A percentile compares a stretch with the other conserved stretches of the same genome.
phyloP scores from a whole-genome alignment of 2,888 invertebrate species.

The Pandemis corylana region DNA sequence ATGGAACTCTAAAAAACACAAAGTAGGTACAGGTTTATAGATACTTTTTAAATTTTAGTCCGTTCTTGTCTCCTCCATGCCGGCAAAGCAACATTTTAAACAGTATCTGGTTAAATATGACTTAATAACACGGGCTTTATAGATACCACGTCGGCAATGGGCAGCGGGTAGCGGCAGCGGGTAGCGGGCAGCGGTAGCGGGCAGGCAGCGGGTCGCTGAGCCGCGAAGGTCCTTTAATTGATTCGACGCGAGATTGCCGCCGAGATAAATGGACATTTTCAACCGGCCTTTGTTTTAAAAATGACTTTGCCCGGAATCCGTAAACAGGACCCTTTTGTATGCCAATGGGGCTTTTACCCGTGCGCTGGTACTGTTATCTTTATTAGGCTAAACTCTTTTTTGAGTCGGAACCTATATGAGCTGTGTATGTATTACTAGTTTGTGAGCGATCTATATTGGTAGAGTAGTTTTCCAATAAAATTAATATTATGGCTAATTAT shows the following conservation, averaged over 20 bases:
- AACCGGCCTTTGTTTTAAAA: conserved; percentile 62
- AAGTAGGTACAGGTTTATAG: no score
- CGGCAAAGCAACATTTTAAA: not conserved
- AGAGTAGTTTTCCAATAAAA: no score
- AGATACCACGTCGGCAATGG: conserved; percentile 47
- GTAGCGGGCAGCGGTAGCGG: conserved; percentile 33
- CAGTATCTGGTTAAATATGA: conserved; percentile 7
- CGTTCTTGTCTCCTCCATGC: not conserved
- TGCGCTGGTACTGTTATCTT: conserved; percentile 44
- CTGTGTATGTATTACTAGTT: not conserved
- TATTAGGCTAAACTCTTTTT: conserved; percentile 1
- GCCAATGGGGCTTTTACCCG: conserved; percentile 63
- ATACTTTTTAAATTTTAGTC: no score
- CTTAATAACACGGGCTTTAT: conserved; percentile 43
- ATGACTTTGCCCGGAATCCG: conserved; percentile 53
- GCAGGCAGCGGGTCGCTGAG: conserved; percentile 48
- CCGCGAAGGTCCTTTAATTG: conserved; percentile 59
- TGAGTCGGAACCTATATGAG: not conserved
- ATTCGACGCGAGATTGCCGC: conserved; percentile 54
- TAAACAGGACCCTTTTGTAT: conserved; percentile 61
- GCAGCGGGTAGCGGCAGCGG: no score
- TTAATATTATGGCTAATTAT: no score
- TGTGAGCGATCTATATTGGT: no score
- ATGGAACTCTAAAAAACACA: not conserved
- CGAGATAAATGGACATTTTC: conserved; percentile 58